Base-by-base conservation (phyloP, 2,888 invertebrate species). In the Globia sparganii region DNA sequence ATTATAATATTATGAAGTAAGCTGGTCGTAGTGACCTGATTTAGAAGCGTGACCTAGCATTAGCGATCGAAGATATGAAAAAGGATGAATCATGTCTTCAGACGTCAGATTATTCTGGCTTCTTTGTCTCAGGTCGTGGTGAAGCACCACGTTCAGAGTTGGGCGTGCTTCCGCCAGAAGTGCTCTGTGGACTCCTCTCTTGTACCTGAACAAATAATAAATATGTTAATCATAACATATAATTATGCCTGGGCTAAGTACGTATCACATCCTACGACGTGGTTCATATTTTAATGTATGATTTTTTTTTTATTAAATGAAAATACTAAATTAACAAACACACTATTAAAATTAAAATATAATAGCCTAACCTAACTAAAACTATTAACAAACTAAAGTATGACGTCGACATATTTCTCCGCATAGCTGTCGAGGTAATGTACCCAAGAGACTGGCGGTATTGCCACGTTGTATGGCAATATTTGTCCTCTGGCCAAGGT, bases 121-220 rank as follows among this genome's bases (percentile, higher is more conserved):
- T 73, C 61, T 78, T 86, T n/a, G 71, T 49, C 25, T 93, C 93
- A 11, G 87, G 92, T 70, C 88, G 91, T 4, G 94, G 95, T 2
- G 95, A 94, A 21, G 87, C 83, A 0, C 90, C 94, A 31, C 94
- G 90, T 25, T 96, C 96, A 0, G 95, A 95, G 84, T 94, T 96
- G 0, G 96, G 96, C 2, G 96, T 93, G 78, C 94, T 96, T 25
- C 93, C 94, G 0, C 95, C 96, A 62, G 97, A 96, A 40, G 94
- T 92, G 74, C 95, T 95, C 84, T 96, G 95, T 0, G 97, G 97
- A 86, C 96, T 96, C 75, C 93, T 93, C 74, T 96, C 97, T 69
- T 90, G 93, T 4, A 97, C 95, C 97, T 97, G 87, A 79, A 86
- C 81, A 85, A 87, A 88, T 82, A 83, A 86, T 86, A 59, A 53